phyloP scores from a whole-genome alignment of 2,797 vertebrate genomes.

The Oreochromis mossambicus region DNA sequence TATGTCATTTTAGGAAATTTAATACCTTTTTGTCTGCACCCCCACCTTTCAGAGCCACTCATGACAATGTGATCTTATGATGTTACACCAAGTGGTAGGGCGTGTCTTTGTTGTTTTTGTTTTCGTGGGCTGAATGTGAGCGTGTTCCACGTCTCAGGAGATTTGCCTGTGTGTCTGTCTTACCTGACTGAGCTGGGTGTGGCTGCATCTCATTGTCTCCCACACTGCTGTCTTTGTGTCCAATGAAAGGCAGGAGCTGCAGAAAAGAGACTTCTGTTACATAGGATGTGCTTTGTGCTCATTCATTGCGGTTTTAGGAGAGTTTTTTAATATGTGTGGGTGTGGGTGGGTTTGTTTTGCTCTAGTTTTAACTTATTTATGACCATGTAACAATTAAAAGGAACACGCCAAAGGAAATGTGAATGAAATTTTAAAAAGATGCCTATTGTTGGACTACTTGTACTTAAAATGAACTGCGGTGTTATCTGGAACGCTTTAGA shows the following conservation, averaged over 20 bases:
- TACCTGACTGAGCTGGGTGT: slow-evolving; percentile 73
- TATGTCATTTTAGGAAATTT: slow-evolving; percentile 54
- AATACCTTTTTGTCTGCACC: slow-evolving; percentile 55
- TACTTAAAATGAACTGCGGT: not conserved
- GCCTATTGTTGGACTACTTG: not conserved
- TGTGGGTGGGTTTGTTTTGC: not conserved
- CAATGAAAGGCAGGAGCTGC: slow-evolving; percentile 58
- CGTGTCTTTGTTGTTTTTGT: slow-evolving; percentile 70
- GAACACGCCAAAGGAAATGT: not conserved
- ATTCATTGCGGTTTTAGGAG: slow-evolving; percentile 24
- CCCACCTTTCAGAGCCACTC: slow-evolving; percentile 45
- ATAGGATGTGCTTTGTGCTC: slow-evolving; percentile 59
- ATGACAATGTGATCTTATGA: slow-evolving; percentile 69
- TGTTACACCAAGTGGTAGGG: slow-evolving; percentile 68
- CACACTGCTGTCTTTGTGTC: slow-evolving; percentile 68
- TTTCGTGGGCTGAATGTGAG: slow-evolving; percentile 46
- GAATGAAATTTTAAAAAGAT: not conserved
- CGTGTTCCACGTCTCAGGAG: slow-evolving; percentile 54
- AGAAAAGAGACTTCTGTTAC: slow-evolving; percentile 71
- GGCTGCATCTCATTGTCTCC: slow-evolving; percentile 65
- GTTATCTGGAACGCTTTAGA: not conserved
- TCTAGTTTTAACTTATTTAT: slow-evolving; percentile 11
- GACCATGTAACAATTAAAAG: not conserved
- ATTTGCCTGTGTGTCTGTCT: slow-evolving; percentile 43
- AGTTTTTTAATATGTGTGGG: not conserved